Percentiles rank a stretch among this genome's conserved stretches.
These are phyloP conservation scores for Cephalotes varians DNA, from an alignment of 2,888 invertebrate genomes.

Conservation along the genomic window DNA sequence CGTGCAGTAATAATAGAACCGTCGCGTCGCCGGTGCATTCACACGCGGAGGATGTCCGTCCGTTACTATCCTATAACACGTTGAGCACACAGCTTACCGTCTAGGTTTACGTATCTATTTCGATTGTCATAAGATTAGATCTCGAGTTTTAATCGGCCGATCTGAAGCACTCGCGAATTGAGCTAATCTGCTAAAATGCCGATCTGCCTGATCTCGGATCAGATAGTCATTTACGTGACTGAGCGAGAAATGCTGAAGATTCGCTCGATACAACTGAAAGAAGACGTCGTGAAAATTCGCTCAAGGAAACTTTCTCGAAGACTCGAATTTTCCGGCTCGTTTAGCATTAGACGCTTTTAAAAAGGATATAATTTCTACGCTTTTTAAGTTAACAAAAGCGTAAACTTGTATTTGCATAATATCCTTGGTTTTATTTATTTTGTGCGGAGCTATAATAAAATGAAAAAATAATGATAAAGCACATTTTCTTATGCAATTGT, in stretches of 20 bases:
- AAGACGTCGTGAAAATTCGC: neutral
- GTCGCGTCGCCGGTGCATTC: constrained; percentile 78
- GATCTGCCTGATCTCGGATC: neutral
- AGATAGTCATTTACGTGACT: neutral
- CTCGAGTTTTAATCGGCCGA: constrained; percentile 10
- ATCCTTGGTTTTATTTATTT: neutral
- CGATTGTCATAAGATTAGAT: constrained; percentile 14
- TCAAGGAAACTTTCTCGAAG: neutral
- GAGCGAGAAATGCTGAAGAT: neutral
- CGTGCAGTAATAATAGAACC: constrained; percentile 80
- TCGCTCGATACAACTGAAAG: neutral
- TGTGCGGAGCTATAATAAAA: neutral
- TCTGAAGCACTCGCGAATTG: neutral
- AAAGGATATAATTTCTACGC: neutral
- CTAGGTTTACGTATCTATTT: constrained; percentile 16
- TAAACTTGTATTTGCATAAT: constrained; percentile 16
- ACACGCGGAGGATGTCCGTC: constrained; percentile 73
- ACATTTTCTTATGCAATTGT: neutral
- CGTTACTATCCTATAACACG: constrained; percentile 5
- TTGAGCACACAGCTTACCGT: constrained; percentile 9
- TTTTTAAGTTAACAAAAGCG: neutral
- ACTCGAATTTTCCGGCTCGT: neutral
- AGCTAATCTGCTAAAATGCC: neutral
- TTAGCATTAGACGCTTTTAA: neutral
- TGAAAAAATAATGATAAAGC: neutral